Percentiles rank a stretch among this genome's conserved stretches.
These are phyloP conservation scores for Casuarius casuarius DNA, from an alignment of 2,113 vertebrate species.

Conservation along the genomic window DNA sequence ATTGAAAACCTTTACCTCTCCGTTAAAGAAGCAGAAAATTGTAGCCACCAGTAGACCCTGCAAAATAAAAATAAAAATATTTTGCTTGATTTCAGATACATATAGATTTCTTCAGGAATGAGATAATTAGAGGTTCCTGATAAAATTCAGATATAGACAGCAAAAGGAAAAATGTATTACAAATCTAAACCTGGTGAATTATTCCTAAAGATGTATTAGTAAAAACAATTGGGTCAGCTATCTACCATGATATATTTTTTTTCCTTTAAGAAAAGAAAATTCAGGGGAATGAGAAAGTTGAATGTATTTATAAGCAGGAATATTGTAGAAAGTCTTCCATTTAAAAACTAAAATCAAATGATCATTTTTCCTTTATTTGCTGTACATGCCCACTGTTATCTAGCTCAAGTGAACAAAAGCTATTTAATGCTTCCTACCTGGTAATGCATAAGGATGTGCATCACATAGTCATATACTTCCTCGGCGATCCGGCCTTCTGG, in stretches of 20 bases:
- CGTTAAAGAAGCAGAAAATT: slow-evolving; percentile 99
- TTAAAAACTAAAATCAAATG: accelerated
- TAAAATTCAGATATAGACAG: not conserved
- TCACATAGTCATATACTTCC: slow-evolving; percentile 95
- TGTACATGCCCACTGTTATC: not conserved
- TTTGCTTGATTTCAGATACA: not conserved
- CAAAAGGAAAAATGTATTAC: not conserved
- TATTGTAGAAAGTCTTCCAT: not conserved
- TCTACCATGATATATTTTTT: not conserved
- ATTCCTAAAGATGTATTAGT: not conserved
- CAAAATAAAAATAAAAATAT: slow-evolving; percentile 51
- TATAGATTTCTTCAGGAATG: not conserved
- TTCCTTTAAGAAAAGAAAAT: not conserved
- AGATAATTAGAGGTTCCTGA: not conserved
- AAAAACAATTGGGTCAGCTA: not conserved
- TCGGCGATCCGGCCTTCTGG: slow-evolving; percentile 86
- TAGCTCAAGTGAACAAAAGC: not conserved
- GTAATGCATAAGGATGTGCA: slow-evolving; percentile 96
- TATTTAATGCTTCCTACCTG: slow-evolving; percentile 79
- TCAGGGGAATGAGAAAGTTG: not conserved
- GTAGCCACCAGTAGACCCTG: slow-evolving; percentile 96
- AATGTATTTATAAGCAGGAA: not conserved
- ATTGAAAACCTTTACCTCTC: slow-evolving; percentile 85
- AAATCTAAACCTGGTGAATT: not conserved
- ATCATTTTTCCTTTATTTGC: not conserved